Base-by-base conservation (phyloP, 1,140 invertebrate genomes). In the honey bee (Apis mellifera) region DNA sequence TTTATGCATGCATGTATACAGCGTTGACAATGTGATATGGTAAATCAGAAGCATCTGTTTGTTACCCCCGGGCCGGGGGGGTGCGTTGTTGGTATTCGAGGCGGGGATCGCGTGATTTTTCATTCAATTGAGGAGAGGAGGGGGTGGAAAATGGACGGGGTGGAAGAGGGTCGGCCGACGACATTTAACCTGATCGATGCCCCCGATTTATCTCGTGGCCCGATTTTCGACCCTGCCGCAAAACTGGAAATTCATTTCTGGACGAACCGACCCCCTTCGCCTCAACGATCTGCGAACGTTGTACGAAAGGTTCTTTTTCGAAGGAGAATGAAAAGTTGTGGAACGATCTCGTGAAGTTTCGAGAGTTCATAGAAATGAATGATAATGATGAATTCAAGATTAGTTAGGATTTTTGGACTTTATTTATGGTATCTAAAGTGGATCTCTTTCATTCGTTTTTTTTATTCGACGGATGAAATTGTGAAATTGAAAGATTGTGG, bases 161-260 rank as follows among this genome's bases (percentile, higher is more conserved):
- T 73, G 26, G 59, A 71, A 50, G 71, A 57, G 62, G 78, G 32
- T 50, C 19, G 32, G 52, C 26, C 68, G 55, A 17, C 69, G 84
- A 74, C 84, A 74, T 82, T 83, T 78, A 78, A 73, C 84, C 74
- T 85, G 84, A 85, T 82, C 68, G 72, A 85, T 85, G 81, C 48
- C 26, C 57, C 21, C 84, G 69, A 85, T 85, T 85, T 77, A 77
- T 85, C 72, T 82, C 73, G 73, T 42, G 32, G n/a, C 15, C 66
- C 50, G 72, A 84, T 71, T 84, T 82, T 55, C 32, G 8, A 48
- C 11, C 66, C 19, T 55, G 21, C 1, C n/a, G 50, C 26, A 66
- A 84, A 73, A 64, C 68, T 69, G 52, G 76, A 68, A 75, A 83
- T 78, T 83, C 69, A 64, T 79, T 83, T 57, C 52, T n/a, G 21